Evolutionary conservation across 2,797 vertebrate genomes (phyloP).

Genomic region (Phataginus tetradactyla): DNA sequence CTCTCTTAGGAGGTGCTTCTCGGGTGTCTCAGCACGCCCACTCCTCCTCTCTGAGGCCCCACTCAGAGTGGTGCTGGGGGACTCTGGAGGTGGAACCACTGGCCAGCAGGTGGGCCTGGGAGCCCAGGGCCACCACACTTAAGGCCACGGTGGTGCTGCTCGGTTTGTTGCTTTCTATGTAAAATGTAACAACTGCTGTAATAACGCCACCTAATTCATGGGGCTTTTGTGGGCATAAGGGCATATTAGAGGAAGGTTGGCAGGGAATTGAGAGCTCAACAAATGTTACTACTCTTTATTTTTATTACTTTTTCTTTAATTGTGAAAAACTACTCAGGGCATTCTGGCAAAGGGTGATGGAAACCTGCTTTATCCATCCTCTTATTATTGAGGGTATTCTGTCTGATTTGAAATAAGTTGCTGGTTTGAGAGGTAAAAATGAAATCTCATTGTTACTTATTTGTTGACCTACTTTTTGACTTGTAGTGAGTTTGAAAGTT

Average conservation of each 20-base stretch:
- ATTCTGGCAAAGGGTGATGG: neutral
- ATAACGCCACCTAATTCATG: neutral
- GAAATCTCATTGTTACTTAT: neutral
- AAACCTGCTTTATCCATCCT: neutral
- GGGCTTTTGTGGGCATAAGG: neutral
- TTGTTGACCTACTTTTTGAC: neutral
- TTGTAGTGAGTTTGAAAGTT: neutral
- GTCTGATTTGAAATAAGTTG: neutral
- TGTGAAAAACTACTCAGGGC: neutral
- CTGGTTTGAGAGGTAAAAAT: neutral
- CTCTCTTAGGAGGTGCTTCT: neutral
- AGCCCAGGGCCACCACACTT: fast-evolving
- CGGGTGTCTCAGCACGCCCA: neutral
- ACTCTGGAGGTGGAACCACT: neutral
- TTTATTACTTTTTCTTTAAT: neutral
- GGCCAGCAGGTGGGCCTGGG: neutral
- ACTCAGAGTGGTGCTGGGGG: neutral
- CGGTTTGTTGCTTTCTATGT: neutral
- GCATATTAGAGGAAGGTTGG: too few species aligned
- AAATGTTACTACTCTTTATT: neutral
- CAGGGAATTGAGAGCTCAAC: neutral
- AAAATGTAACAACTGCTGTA: neutral
- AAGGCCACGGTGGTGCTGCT: fast-evolving
- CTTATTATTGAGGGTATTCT: neutral
- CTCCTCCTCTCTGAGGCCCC: neutral